Evolutionary conservation across 92 coral and sea anemone genomes (phyloP), one percentile per base, ranked within the genome.

Genomic region (Pocillopora meandrina): DNA sequence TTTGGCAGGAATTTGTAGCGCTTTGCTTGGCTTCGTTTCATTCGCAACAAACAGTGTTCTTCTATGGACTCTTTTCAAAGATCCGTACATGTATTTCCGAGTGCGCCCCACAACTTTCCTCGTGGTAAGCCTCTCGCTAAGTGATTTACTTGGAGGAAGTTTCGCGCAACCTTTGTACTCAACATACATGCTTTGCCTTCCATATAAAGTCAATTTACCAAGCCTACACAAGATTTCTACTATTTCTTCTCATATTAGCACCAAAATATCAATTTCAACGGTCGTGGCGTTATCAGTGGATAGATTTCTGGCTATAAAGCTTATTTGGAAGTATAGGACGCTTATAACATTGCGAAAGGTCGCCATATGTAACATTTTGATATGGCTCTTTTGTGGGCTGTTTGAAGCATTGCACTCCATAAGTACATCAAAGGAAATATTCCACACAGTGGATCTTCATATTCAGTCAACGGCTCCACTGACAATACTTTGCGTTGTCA

Each of bases 391-490:
- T 18, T 72, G 87, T 5, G 84, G 64, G 18, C 26, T 71, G 2
- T 92, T 92, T 21, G 95, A 92, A 82, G 90, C 84, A 6, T 84
- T 80, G 42, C 95, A 92, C 35, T 72, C 85, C 9, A 60, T 26
- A 18, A 65, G 71, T 61, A 63, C 76, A 9, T 10, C 74, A 10
- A 88, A 91, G 21, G 79, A 82, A 64, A 52, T 78, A 11, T 75
- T 92, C 42, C 92, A 90, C 56, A 34, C 62, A 8, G 63, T 90
- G 1, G 95, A 92, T 61, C 71, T 92, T 21, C 95, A 92, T 63
- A 60, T 90, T 35, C 95, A 92, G 71, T 90, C 95, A 0, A 90
- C 95, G 3, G 47, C 88, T 35, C 95, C 95, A 3, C 21, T 92
- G 47, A 61, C 76, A 0, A 73, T 83, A 17, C 42, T 90, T 20